A percentile compares a stretch with the other conserved stretches of the same genome.
Conservation (phyloP, 2,113 vertebrate genomes). For the Potamarius usumacintae region DNA sequence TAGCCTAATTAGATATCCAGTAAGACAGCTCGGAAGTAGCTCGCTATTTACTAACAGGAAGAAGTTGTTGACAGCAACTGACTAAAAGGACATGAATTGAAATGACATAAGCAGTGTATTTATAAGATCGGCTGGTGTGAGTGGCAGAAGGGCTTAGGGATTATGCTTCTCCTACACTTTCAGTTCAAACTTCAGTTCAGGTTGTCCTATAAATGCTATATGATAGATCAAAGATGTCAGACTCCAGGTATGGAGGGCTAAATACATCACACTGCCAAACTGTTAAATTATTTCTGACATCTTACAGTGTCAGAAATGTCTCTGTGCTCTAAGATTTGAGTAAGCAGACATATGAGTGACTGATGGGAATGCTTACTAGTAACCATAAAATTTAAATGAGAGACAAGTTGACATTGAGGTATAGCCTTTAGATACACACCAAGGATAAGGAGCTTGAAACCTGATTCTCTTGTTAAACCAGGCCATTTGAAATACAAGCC, state of each 20-base stretch:
- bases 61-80: slow-evolving; percentile 27
- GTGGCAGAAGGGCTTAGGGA: slow-evolving; percentile 25
- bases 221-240: slow-evolving; percentile 31
- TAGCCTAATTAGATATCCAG: slow-evolving; percentile 20
- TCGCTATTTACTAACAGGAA: neutral
- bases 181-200: slow-evolving; percentile 20
- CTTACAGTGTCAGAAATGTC: neutral
- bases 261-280: slow-evolving; percentile 38
- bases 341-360: slow-evolving; percentile 12
- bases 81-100: slow-evolving; percentile 4
- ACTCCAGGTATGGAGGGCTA: slow-evolving; percentile 30
- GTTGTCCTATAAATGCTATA: slow-evolving; percentile 25
- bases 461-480: neutral
- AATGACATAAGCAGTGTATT: neutral
- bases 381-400: slow-evolving; percentile 21
- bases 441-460: neutral
- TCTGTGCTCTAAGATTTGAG: neutral
- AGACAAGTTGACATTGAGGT: slow-evolving; percentile 19
- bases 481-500: neutral
- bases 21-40: neutral
- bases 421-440: neutral
- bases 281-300: slow-evolving; percentile 24
- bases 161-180: slow-evolving; percentile 24
- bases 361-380: slow-evolving; percentile 19
- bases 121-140: neutral